These are phyloP conservation scores for Mormoops blainvillei DNA, from an alignment of 2,113 vertebrate species.

Conservation along the genomic window DNA sequence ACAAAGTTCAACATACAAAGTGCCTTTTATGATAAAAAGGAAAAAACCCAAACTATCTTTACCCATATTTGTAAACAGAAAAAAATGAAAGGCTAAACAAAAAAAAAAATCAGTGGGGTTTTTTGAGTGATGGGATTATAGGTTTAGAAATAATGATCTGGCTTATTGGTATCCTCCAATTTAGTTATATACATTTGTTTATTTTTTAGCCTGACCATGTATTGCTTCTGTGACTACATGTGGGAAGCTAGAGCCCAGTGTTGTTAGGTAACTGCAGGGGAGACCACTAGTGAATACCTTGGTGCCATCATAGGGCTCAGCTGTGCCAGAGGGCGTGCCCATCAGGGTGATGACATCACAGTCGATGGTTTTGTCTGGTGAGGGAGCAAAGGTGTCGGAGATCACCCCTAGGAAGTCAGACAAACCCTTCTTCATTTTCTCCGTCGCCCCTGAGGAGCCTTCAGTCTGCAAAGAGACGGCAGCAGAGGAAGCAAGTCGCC, in stretches of 20 bases:
- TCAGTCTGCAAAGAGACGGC: slow-evolving; percentile 84
- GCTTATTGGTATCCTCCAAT: not conserved
- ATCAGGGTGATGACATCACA: slow-evolving; percentile 97
- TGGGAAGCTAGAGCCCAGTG: not conserved
- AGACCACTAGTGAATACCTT: slow-evolving; percentile 81
- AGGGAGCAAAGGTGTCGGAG: slow-evolving; percentile 95
- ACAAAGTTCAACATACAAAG: not conserved
- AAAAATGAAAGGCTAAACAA: not conserved
- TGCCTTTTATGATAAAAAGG: not conserved
- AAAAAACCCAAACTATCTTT: not conserved
- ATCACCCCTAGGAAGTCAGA: slow-evolving; percentile 97
- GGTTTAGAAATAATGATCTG: not conserved
- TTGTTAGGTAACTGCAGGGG: not conserved
- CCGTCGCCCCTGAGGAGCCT: slow-evolving; percentile 91
- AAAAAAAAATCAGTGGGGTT: not conserved
- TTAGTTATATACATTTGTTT: not conserved
- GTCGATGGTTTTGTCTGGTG: slow-evolving; percentile 97
- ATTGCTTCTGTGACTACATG: not conserved
- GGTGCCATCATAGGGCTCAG: slow-evolving; percentile 93
- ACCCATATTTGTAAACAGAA: not conserved
- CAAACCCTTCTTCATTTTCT: slow-evolving; percentile 94
- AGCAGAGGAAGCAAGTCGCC: not conserved
- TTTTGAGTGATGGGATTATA: not conserved
- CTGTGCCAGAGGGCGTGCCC: slow-evolving; percentile 94
- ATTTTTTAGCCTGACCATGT: not conserved